These are phyloP conservation scores for Pseudococcus longispinus DNA, from an alignment of 2,888 invertebrate genomes.

Conservation along the genomic window DNA sequence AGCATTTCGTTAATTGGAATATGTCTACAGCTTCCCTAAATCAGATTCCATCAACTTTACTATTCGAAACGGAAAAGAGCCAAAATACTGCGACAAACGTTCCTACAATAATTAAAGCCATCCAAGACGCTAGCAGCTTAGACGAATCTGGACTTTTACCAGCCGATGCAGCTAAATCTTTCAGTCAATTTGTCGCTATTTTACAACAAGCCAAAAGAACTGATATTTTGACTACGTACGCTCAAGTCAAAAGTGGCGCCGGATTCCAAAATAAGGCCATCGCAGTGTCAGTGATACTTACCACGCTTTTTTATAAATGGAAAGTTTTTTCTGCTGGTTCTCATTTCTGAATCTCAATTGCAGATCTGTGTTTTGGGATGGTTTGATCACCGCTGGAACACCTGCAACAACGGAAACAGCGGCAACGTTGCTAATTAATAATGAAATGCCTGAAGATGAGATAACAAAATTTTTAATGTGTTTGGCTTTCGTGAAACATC, in stretches of 20 bases:
- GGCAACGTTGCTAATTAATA: slow-evolving; percentile 34
- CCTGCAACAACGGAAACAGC: slow-evolving; percentile 28
- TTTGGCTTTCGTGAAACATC: slow-evolving; percentile 50
- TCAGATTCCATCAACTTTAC: not conserved
- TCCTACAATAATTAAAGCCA: slow-evolving; percentile 36
- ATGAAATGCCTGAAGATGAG: slow-evolving; percentile 49
- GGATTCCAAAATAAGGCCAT: slow-evolving; percentile 67
- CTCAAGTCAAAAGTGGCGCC: slow-evolving; percentile 69
- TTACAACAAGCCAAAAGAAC: slow-evolving; percentile 73
- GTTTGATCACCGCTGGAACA: not conserved
- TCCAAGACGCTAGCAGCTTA: slow-evolving; percentile 50
- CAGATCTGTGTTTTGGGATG: slow-evolving; percentile 48
- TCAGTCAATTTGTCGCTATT: slow-evolving; percentile 72
- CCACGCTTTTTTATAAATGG: not conserved
- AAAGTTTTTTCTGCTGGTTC: not conserved
- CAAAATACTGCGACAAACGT: not conserved
- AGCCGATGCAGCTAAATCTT: slow-evolving; percentile 65
- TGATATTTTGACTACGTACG: slow-evolving; percentile 74
- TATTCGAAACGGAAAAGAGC: slow-evolving; percentile 38
- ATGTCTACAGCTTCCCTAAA: not conserved
- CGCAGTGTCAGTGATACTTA: slow-evolving; percentile 66
- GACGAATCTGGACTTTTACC: slow-evolving; percentile 23
- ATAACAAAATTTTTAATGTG: slow-evolving; percentile 29
- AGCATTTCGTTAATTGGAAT: not conserved
- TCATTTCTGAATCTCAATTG: not conserved